Conservation (phyloP, 2,797 vertebrate genomes). For the Lophotriccus pileatus region DNA sequence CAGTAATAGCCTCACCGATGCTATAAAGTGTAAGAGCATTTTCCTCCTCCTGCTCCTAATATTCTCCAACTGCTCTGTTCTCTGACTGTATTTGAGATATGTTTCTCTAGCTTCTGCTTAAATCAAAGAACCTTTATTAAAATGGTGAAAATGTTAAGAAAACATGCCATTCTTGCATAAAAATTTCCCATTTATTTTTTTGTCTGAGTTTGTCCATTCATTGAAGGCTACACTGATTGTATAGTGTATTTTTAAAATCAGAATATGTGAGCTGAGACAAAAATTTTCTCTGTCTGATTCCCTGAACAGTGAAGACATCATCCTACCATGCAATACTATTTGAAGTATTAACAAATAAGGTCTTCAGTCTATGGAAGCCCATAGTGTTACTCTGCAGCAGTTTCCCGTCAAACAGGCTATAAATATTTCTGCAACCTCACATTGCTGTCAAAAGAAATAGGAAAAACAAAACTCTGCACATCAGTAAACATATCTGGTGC, state of each 20-base stretch:
- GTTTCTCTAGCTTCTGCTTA: neutral
- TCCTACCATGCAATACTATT: neutral
- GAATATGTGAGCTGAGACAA: neutral
- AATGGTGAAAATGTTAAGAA: neutral
- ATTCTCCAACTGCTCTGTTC: neutral
- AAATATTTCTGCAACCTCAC: neutral
- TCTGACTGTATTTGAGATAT: neutral
- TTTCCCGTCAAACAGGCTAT: neutral
- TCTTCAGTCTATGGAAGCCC: neutral
- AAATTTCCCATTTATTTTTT: neutral
- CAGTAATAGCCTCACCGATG: neutral
- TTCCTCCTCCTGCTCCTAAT: neutral
- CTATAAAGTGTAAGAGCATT: neutral
- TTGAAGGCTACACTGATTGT: neutral
- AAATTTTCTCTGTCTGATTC: neutral
- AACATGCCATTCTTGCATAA: neutral
- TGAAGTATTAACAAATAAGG: neutral
- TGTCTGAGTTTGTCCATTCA: neutral
- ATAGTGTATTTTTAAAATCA: neutral
- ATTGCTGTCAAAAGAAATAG: neutral
- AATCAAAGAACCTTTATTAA: neutral
- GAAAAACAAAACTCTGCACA: neutral
- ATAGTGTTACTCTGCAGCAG: neutral
- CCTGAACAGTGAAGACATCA: neutral
- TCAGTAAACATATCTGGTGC: neutral